Conservation (phyloP, 1,140 invertebrate species). For the Drosophila lowei region DNA sequence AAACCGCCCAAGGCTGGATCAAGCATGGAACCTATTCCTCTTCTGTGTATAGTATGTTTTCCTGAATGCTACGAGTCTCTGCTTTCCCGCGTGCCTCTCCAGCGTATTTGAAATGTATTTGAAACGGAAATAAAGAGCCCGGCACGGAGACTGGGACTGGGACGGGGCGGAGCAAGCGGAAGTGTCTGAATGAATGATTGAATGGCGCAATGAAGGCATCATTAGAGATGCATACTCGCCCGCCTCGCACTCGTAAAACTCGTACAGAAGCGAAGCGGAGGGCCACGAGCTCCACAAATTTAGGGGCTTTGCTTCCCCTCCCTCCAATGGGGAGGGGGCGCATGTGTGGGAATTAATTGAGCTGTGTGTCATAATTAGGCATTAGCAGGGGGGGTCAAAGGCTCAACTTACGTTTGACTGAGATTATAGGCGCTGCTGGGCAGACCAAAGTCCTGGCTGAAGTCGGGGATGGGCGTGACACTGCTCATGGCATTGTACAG, state of each 20-base stretch:
- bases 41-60: background rate
- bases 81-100: slow-evolving; percentile 37
- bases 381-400: slow-evolving; percentile 8
- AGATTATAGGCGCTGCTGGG: slow-evolving; percentile 47
- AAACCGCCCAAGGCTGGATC: too few species aligned
- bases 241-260: too few species aligned
- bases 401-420: slow-evolving; percentile 59
- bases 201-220: slow-evolving; percentile 60
- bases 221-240: slow-evolving; percentile 65
- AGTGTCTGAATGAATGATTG: slow-evolving; percentile 62
- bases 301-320: background rate
- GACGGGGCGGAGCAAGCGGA: slow-evolving; percentile 33
- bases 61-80: slow-evolving; percentile 26
- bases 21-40: too few species aligned
- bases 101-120: slow-evolving; percentile 61
- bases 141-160: slow-evolving; percentile 23
- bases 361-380: slow-evolving; percentile 68
- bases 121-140: slow-evolving; percentile 70
- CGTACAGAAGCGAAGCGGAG: background rate
- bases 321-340: background rate
- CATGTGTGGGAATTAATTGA: slow-evolving; percentile 57
- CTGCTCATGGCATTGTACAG: slow-evolving; percentile 63
- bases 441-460: slow-evolving; percentile 36
- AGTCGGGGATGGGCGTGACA: slow-evolving; percentile 46
- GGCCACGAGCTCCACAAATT: slow-evolving; percentile 17